Percentiles rank a stretch among this genome's conserved stretches.
phyloP scores from a whole-genome alignment of 1,140 invertebrate genomes.

The Drosophila persimilis region DNA sequence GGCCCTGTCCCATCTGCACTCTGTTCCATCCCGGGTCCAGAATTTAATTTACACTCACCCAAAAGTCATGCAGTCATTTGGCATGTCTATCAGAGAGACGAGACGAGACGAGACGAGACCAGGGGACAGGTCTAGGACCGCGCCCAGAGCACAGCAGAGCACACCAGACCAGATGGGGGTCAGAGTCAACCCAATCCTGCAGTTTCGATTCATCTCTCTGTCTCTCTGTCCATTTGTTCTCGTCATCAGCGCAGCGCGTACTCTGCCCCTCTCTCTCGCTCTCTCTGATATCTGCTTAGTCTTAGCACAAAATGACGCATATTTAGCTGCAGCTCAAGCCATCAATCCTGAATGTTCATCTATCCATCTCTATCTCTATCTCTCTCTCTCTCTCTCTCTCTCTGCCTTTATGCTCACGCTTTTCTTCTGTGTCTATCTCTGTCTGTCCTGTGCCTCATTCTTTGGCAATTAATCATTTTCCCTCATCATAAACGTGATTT shows the following conservation, averaged over 20 bases:
- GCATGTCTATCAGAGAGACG: constrained; percentile 72
- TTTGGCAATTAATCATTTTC: constrained; percentile 80
- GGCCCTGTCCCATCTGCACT: constrained; percentile 35
- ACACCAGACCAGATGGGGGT: background rate
- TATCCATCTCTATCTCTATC: constrained; percentile 38
- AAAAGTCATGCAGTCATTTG: constrained; percentile 80
- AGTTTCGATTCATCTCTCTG: constrained; percentile 69
- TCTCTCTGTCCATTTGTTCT: constrained; percentile 68
- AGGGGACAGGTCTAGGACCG: background rate
- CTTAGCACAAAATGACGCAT: constrained; percentile 77
- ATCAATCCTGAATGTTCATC: constrained; percentile 68
- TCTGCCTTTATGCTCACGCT: background rate
- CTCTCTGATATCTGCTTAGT: constrained; percentile 50
- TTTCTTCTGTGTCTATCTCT: constrained; percentile 16
- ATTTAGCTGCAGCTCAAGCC: constrained; percentile 78
- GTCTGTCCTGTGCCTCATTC: constrained; percentile 62
- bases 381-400: constrained; percentile 3
- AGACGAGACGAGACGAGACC: constrained; percentile 30
- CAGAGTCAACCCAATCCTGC: constrained; percentile 55
- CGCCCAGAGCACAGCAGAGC: too few relatives aligned
- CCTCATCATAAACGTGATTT: constrained; percentile 80
- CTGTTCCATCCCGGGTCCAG: constrained; percentile 48
- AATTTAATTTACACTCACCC: constrained; percentile 81
- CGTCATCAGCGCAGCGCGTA: constrained; percentile 60
- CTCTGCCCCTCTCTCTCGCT: constrained; percentile 7